Evolutionary conservation across 2,888 invertebrate species (phyloP), one percentile per base, ranked within the genome.

Genomic region (Brachyptera risi): DNA sequence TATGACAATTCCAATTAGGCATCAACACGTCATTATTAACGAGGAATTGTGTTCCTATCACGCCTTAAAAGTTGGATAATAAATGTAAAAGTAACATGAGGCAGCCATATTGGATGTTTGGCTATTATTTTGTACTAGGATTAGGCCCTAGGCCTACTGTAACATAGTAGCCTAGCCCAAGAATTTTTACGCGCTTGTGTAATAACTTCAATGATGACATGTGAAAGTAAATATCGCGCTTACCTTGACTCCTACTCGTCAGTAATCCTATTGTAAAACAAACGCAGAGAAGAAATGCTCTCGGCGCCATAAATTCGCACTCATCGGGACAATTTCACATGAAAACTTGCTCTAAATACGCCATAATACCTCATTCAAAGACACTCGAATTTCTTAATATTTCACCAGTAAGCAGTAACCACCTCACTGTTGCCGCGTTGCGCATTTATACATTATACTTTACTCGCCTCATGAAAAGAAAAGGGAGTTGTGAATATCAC

Each of bases 231-330:
- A 31, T 51, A 26, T 23, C 42, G n/a, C 15, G 58, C 63, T 60
- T 56, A 63, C 63, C 63, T 57, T 26, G 37, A 27, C 42, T 63
- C 44, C 58, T 44, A 27, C 51, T 66, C 63, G 68, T 63, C 65
- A 69, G 67, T 70, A 73, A 72, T 73, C 75, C 77, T 78, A 82
- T 77, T 77, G 80, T 75, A 78, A 80, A 79, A 78, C 81, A 77
- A 78, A 81, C 81, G 78, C 78, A 78, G 83, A 85, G 81, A 81
- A 82, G 83, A 80, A 84, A 81, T 80, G 84, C 83, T 84, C 83
- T 83, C 82, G 86, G 82, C 86, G 87, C 87, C 87, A 87, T 86
- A 85, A 82, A 84, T 84, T 80, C 81, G 80, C 80, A 80, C 80
- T 82, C 86, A 85, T 85, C 83, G 83, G 84, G 81, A 74, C 72